Conservation (phyloP, 2,113 vertebrate genomes). For the Scytalopus superciliaris region DNA sequence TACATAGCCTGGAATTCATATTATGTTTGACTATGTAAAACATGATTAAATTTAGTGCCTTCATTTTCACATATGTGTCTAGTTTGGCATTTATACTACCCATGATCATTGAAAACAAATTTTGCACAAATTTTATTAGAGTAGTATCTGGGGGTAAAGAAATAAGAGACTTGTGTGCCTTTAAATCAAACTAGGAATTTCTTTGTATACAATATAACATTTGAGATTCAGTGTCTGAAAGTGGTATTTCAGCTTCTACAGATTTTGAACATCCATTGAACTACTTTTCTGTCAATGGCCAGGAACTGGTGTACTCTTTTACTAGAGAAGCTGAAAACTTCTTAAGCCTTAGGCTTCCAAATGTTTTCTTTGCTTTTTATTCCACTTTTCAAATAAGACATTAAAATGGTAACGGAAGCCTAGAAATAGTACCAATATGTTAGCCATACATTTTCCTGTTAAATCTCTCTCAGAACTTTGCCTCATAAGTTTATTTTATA, state of each 20-base stretch:
- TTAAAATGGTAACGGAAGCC: background rate
- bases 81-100: background rate
- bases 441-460: too few relatives aligned
- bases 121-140: background rate
- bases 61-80: background rate
- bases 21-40: background rate
- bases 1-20: background rate
- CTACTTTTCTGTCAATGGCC: background rate
- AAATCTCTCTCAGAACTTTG: background rate
- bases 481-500: background rate
- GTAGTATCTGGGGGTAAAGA: background rate
- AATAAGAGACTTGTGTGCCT: accelerated
- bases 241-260: background rate
- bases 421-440: background rate
- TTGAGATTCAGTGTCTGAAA: background rate
- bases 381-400: background rate
- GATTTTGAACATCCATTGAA: background rate
- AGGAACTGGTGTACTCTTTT: background rate
- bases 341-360: background rate
- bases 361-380: background rate
- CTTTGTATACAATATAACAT: background rate
- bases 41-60: background rate
- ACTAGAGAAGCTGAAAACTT: background rate
- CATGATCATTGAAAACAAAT: background rate
- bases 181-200: background rate